Evolutionary conservation across 2,797 vertebrate genomes (phyloP).

Genomic region (Lycodopsis pacificus): DNA sequence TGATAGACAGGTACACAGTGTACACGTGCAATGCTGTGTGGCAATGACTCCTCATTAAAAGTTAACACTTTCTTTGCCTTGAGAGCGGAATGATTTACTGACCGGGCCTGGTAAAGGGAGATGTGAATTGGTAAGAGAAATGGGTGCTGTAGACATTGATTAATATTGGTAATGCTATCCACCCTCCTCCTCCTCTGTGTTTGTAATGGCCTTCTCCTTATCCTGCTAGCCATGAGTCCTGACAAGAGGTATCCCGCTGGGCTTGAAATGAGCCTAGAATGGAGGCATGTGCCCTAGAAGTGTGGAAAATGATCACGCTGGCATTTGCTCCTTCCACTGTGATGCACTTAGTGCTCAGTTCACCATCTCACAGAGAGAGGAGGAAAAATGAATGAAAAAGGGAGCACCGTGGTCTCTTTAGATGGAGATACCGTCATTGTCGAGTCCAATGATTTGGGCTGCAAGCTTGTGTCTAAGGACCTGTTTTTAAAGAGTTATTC

Average conservation of each 20-base stretch:
- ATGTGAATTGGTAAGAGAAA: constrained; percentile 94
- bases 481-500: constrained; percentile 56
- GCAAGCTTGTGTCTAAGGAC: constrained; percentile 79
- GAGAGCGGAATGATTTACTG: constrained; percentile 88
- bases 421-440: constrained; percentile 90
- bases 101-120: constrained; percentile 85
- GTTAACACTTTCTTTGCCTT: constrained; percentile 80
- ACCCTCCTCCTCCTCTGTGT: constrained; percentile 77
- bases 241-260: constrained; percentile 94
- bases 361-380: constrained; percentile 81
- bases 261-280: constrained; percentile 95
- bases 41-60: constrained; percentile 87
- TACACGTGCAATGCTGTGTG: constrained; percentile 71
- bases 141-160: constrained; percentile 93
- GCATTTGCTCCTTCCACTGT: constrained; percentile 91
- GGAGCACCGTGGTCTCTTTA: constrained; percentile 80
- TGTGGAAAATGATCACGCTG: constrained; percentile 92
- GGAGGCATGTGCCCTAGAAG: constrained; percentile 89
- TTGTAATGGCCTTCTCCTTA: constrained; percentile 89
- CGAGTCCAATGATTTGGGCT: constrained; percentile 81
- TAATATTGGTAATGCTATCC: constrained; percentile 96
- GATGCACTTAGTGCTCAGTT: constrained; percentile 91
- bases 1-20: constrained; percentile 81
- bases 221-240: constrained; percentile 87
- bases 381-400: constrained; percentile 27